Percentiles rank a stretch among this genome's conserved stretches.
phyloP scores from a whole-genome alignment of 2,797 vertebrate genomes.

The Chaunax sp. region DNA sequence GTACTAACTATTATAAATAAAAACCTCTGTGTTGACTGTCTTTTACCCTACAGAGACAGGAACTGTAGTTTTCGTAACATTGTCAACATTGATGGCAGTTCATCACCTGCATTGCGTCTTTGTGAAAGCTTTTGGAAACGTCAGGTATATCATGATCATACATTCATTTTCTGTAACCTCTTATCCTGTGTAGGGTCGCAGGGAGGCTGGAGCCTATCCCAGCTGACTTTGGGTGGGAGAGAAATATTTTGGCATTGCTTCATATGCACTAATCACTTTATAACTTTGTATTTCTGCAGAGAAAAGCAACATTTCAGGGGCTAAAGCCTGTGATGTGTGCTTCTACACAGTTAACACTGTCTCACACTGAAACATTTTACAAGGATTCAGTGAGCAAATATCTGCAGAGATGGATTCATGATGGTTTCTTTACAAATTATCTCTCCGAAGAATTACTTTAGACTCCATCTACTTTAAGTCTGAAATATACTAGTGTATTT shows the following conservation, averaged over 20 bases:
- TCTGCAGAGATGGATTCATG: conserved; percentile 1
- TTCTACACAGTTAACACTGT: too few relatives aligned
- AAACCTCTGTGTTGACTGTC: too few relatives aligned
- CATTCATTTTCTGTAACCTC: too few relatives aligned
- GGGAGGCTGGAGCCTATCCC: too few relatives aligned
- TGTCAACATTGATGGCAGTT: conserved; percentile 53
- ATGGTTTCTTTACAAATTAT: background rate
- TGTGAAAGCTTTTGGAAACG: conserved; percentile 98
- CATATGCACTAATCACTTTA: conserved; percentile 1
- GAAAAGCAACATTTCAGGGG: background rate
- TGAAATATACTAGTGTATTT: background rate
- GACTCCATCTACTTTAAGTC: background rate
- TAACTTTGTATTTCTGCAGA: background rate
- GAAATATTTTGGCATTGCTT: too few relatives aligned
- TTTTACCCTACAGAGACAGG: conserved; percentile 79
- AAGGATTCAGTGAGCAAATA: background rate
- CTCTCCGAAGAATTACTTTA: background rate
- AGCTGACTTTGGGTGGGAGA: too few relatives aligned
- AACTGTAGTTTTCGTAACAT: conserved; percentile 82
- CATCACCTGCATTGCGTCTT: conserved; percentile 85
- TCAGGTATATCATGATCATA: conserved; percentile 78
- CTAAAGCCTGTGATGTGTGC: background rate
- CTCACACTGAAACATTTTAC: background rate
- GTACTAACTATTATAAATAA: background rate
- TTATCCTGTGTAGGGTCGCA: too few relatives aligned